phyloP scores from a whole-genome alignment of 2,888 invertebrate genomes.

The Ectemnius cavifrons region DNA sequence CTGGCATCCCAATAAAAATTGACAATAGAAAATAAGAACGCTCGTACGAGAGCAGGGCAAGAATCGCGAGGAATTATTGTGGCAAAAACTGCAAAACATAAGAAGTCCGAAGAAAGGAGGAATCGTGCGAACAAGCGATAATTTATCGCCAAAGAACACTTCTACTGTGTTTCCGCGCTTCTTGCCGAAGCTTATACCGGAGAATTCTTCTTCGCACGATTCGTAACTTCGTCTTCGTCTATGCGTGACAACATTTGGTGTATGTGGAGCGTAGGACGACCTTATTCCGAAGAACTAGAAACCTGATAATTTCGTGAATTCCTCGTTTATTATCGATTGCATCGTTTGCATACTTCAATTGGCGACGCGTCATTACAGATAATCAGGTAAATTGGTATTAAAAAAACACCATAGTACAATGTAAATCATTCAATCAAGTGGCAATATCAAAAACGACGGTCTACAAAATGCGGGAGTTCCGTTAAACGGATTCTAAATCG shows the following conservation, averaged over 20 bases:
- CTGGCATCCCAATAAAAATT: constrained; percentile 19
- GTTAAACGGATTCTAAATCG: too few relatives aligned
- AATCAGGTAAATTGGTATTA: constrained; percentile 17
- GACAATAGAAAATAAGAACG: constrained; percentile 27
- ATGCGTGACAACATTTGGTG: constrained; percentile 57
- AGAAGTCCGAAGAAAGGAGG: constrained; percentile 37
- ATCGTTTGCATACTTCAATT: too few relatives aligned
- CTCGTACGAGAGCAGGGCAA: constrained; percentile 38
- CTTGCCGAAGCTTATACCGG: not conserved
- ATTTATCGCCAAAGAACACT: not conserved
- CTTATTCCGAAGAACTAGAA: constrained; percentile 58
- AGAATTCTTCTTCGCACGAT: constrained; percentile 26
- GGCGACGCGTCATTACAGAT: not conserved
- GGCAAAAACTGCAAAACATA: constrained; percentile 21
- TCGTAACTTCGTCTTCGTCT: constrained; percentile 30
- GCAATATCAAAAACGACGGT: constrained; percentile 15
- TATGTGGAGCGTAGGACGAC: constrained; percentile 42
- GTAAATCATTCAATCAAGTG: not conserved
- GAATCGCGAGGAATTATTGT: constrained; percentile 42
- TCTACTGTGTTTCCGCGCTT: constrained; percentile 1
- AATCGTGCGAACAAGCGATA: constrained; percentile 43
- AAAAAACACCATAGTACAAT: constrained; percentile 25
- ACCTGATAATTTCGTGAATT: constrained; percentile 4
- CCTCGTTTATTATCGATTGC: too few relatives aligned
- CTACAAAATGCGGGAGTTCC: constrained; percentile 18